These are phyloP conservation scores for Helicoverpa assulta DNA, from an alignment of 2,888 invertebrate species.

Conservation along the genomic window DNA sequence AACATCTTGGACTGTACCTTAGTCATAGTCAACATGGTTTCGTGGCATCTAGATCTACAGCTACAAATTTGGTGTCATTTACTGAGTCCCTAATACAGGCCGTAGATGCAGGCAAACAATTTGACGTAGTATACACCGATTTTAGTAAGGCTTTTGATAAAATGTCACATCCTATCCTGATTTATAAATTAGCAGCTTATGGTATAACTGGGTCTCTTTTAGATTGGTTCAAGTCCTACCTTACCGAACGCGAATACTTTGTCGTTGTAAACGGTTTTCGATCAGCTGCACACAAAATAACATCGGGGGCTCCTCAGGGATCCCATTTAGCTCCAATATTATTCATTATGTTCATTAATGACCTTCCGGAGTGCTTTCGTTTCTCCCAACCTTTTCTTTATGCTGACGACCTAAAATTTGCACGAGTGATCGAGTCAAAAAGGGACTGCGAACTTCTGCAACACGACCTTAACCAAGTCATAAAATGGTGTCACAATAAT, in stretches of 20 bases:
- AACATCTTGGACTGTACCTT: too few species aligned
- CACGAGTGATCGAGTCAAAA: not conserved
- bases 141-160: too few species aligned
- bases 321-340: not conserved
- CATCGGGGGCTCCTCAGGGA: not conserved
- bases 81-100: too few species aligned
- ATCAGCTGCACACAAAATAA: not conserved
- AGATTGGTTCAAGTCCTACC: slow-evolving; percentile 1
- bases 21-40: too few species aligned
- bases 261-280: not conserved
- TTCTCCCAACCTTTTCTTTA: not conserved
- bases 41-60: too few species aligned
- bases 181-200: too few species aligned
- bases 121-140: too few species aligned
- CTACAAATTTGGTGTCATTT: too few species aligned
- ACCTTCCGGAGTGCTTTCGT: not conserved
- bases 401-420: not conserved
- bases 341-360: not conserved
- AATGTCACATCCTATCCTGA: too few species aligned
- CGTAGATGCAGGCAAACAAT: too few species aligned
- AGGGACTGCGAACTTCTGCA: not conserved
- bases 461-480: not conserved
- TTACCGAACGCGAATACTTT: not conserved
- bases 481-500: not conserved
- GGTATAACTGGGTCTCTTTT: not conserved